phyloP scores from a whole-genome alignment of 1,140 invertebrate genomes.

The Oreohelix idahoensis region DNA sequence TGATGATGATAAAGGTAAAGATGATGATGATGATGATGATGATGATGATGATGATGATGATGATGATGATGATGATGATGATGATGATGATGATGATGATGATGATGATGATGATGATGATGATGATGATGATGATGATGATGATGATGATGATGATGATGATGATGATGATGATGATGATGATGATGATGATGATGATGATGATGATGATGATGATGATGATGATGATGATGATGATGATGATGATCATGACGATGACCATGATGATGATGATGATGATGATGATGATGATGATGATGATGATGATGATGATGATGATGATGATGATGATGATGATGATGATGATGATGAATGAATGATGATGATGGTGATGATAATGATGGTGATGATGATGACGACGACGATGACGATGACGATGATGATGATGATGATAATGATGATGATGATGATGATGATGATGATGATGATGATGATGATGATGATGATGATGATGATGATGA shows the following conservation, averaged over 20 bases:
- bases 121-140: not conserved
- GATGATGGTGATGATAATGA: not conserved
- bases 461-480: not conserved
- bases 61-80: not conserved
- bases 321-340: conserved; percentile 9
- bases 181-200: not conserved
- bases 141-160: not conserved
- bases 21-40: conserved; percentile 8
- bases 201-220: not conserved
- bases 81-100: not conserved
- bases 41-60: not conserved
- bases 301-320: conserved; percentile 6
- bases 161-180: not conserved
- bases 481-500: conserved; percentile 1
- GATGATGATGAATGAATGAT: not conserved
- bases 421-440: not conserved
- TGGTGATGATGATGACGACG: not conserved
- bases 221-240: not conserved
- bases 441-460: conserved; percentile 1
- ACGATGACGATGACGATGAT: not conserved
- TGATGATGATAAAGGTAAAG: not conserved
- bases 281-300: conserved; percentile 5
- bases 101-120: not conserved
- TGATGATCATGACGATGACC: not conserved
- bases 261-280: not conserved